Evolutionary conservation across 2,113 vertebrate species (phyloP).

Genomic region (Reinhardtius hippoglossoides): DNA sequence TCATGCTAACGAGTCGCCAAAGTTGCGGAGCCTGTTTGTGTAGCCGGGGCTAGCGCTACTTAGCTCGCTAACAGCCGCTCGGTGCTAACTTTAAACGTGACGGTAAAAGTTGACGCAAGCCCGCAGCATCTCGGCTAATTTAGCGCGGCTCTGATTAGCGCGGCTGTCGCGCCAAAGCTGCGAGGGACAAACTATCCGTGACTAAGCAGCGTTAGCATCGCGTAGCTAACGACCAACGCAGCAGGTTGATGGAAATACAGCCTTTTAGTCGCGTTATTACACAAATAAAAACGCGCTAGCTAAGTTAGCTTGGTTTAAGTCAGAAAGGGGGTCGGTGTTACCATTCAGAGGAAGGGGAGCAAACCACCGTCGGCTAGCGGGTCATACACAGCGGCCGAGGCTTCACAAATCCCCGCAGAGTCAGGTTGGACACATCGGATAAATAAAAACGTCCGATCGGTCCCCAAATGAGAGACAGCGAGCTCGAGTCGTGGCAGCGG

Average conservation of each 20-base stretch:
- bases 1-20: neutral
- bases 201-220: neutral
- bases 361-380: neutral
- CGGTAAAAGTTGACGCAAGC: constrained; percentile 37
- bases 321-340: constrained; percentile 15
- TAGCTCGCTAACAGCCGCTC: constrained; percentile 32
- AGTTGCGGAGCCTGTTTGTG: neutral
- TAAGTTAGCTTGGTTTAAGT: constrained; percentile 43
- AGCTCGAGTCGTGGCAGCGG: too few species aligned
- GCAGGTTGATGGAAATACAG: constrained; percentile 3
- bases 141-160: too few species aligned
- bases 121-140: too few species aligned
- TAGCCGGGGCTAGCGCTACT: constrained; percentile 16
- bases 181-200: too few species aligned
- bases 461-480: neutral
- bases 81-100: constrained; percentile 41
- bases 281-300: constrained; percentile 25
- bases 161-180: too few species aligned
- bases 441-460: constrained; percentile 2
- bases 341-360: constrained; percentile 20
- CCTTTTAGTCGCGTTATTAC: constrained; percentile 19
- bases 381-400: neutral
- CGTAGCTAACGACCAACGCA: neutral
- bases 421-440: constrained; percentile 31
- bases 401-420: neutral